These are phyloP conservation scores for Squalus acanthias DNA, from an alignment of 2,797 vertebrate genomes.

Conservation along the genomic window DNA sequence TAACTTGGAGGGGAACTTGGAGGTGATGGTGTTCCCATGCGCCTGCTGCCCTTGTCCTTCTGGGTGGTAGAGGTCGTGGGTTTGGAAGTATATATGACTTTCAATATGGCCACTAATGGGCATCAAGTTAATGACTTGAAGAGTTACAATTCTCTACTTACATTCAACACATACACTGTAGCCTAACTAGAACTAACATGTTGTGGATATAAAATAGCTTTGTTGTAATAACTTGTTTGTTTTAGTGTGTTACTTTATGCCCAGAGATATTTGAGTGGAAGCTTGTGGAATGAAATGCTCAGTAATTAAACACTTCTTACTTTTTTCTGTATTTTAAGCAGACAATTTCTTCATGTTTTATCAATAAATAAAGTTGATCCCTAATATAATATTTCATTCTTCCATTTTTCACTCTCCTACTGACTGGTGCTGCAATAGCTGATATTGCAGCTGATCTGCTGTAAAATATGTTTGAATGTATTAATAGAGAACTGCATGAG, in stretches of 20 bases:
- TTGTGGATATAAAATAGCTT: neutral
- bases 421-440: neutral
- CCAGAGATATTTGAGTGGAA: neutral
- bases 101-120: neutral
- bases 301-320: neutral
- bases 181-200: neutral
- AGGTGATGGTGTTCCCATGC: no score
- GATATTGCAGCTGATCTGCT: no score
- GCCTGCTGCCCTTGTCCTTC: no score
- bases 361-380: neutral
- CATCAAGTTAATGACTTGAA: neutral
- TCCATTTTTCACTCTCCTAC: neutral
- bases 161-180: neutral
- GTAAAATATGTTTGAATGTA: no score
- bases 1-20: no score
- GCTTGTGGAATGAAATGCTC: neutral
- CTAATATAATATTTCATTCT: neutral
- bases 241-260: neutral
- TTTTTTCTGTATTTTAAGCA: neutral
- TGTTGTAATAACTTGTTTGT: neutral
- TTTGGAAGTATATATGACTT: neutral
- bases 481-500: no score
- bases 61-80: no score
- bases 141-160: no score
- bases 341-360: neutral